Base-by-base conservation (phyloP, 2,797 vertebrate species). In the Linurgus olivaceus region DNA sequence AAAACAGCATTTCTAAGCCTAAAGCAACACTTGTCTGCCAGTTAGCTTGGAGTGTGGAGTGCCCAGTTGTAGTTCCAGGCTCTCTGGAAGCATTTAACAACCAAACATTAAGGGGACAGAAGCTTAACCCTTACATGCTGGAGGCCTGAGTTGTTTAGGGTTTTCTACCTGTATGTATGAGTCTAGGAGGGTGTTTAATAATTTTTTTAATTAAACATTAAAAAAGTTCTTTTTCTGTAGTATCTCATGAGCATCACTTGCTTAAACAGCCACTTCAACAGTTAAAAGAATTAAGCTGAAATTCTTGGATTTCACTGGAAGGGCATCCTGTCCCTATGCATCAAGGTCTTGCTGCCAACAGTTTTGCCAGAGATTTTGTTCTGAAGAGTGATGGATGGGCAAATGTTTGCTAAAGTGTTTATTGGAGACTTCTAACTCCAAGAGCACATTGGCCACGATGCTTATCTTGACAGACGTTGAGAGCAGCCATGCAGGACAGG, bases 11-110 rank as follows among this genome's bases (percentile, higher is more conserved):
- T 95, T 86, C 54, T 38, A 86, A 96, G 95, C 96, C 94, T 96
- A 97, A 94, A 97, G 93, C 85, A 97, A 96, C 93, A 95, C 73
- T 88, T 63, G 66, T 52, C 74, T 96, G 96, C 95, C 95, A 97
- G 95, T 93, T 52, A 81, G 70, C 79, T 79, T 18, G 9, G 78
- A 88, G 93, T n/a, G 21, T 91, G 79, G 55, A 17, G 82, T 96
- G 95, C 96, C 91, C 93, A 79, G 70, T 37, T 66, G 77, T 29
- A 86, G 82, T 86, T 94, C 76, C 94, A 95, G 86, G 44, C 86
- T 50, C 82, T 88, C 87, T 94, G 93, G 91, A 96, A 94, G 66
- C 33, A 33, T 83, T 96, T 90, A 94, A 78, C 82, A 44, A 68
- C 70, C 84, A 37, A 70, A 48, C 24, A 6, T 23, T 13, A 17